Percentiles rank a stretch among this genome's conserved stretches.
These are phyloP conservation scores for Hystrix brachyura DNA, from an alignment of 2,113 vertebrate species.

Conservation along the genomic window DNA sequence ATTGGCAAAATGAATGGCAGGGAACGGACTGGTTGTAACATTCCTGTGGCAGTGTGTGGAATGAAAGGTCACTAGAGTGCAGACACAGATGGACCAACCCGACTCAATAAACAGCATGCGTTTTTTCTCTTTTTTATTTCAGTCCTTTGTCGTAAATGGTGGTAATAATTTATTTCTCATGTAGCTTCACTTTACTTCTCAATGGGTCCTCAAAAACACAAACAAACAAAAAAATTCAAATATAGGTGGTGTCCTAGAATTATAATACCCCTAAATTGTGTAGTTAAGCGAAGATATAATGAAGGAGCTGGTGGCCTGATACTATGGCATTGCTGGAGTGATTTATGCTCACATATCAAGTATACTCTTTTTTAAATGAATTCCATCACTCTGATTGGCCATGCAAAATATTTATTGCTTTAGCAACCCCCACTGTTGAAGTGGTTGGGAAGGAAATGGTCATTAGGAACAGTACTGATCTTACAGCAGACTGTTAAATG, in stretches of 20 bases:
- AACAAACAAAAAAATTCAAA: not conserved
- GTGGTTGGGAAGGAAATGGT: not conserved
- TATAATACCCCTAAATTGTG: not conserved
- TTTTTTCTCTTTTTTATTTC: not conserved
- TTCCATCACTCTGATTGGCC: not conserved
- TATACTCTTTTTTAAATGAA: not conserved
- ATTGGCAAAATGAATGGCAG: not conserved
- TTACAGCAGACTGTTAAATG: not conserved
- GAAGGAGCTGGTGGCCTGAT: not conserved
- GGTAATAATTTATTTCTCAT: not conserved
- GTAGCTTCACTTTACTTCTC: not conserved
- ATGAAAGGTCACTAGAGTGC: accelerated
- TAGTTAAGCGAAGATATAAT: not conserved
- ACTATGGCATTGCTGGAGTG: not conserved
- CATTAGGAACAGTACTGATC: not conserved
- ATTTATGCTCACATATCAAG: not conserved
- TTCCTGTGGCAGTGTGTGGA: not conserved
- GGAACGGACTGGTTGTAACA: not conserved
- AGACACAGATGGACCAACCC: not conserved
- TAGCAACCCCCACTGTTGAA: not conserved
- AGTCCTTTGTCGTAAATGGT: not conserved
- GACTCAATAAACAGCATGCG: not conserved
- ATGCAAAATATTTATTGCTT: not conserved
- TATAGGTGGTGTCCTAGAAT: not conserved
- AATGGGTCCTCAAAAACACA: not conserved